Conservation (phyloP, 1,140 invertebrate genomes). For the Melanaphis sacchari region DNA sequence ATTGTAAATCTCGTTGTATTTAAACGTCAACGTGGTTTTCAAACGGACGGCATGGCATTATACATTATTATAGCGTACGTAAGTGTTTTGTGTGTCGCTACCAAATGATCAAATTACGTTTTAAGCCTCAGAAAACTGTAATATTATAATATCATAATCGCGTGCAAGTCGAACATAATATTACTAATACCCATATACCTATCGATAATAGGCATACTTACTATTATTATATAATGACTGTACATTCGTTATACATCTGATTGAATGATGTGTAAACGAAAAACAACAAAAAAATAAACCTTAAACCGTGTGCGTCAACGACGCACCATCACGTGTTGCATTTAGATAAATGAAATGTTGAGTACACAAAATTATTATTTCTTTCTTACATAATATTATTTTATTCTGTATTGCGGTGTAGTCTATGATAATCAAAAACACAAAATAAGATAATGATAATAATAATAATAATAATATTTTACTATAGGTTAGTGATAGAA, state of each 20-base stretch:
- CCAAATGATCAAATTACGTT: background rate
- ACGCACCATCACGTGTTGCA: background rate
- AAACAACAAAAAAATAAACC: background rate
- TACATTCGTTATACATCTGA: background rate
- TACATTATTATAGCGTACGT: background rate
- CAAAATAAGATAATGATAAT: background rate
- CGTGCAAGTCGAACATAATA: background rate
- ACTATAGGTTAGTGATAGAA: background rate
- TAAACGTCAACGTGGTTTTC: too few relatives aligned
- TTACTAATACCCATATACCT: background rate
- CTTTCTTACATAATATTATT: background rate
- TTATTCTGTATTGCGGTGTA: background rate
- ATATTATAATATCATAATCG: background rate
- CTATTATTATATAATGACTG: background rate
- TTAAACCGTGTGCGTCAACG: background rate
- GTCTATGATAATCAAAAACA: conserved; percentile 35
- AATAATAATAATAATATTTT: background rate
- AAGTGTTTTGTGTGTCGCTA: background rate
- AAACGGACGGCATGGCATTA: background rate
- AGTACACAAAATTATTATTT: background rate
- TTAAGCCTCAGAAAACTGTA: background rate
- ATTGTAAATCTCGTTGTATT: background rate
- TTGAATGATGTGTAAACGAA: background rate
- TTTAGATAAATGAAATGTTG: background rate
- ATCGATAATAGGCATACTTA: background rate